Base-by-base conservation (phyloP, 23 tunicate genomes). In the Trididemnum nubilum region DNA sequence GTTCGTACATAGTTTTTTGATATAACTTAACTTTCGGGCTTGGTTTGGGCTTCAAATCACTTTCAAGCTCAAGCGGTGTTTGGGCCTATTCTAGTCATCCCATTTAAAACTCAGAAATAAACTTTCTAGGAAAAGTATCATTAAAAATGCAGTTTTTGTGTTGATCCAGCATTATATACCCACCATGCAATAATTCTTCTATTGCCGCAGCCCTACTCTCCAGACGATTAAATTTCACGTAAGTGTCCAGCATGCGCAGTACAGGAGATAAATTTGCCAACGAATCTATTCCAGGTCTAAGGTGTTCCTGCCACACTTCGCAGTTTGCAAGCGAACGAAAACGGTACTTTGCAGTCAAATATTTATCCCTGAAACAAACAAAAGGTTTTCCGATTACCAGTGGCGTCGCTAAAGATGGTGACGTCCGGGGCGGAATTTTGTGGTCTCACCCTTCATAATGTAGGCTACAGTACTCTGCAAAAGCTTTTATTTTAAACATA, bases 171-270 rank as follows among this genome's bases (percentile, higher is more conserved):
- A n/a, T n/a, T n/a, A n/a, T n/a, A n/a, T n/a, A n/a, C n/a, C n/a
- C 2, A 82, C 86, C 86, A 18, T 60, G 70, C 29, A 88, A 36
- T 36, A 88, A 78, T 77, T 88, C 93, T 82, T 88, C 93, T 15
- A 88, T 76, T 9, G 93, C 93, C 19, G 93, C 93, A 0, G 93
- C 80, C 34, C 93, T 65, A 24, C 88, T 84, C 32, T 76, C 93
- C 25, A 88, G 61, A 60, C 86, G 73, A 37, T 78, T 82, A 32
- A 59, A 77, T 30, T 76, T 86, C 15, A 88, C 93, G 36, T 88
- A 88, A 49, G 83, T 76, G 57, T 88, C 93, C 28, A 88, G 83
- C 86, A 82, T 82, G 9, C 39, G 75, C 25, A 82, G 35, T 21
- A 70, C 86, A 27, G 78, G 50, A 1, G 86, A 70, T 24, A 82